These are phyloP conservation scores for Petaurus breviceps DNA, from an alignment of 2,113 vertebrate species.

Conservation along the genomic window DNA sequence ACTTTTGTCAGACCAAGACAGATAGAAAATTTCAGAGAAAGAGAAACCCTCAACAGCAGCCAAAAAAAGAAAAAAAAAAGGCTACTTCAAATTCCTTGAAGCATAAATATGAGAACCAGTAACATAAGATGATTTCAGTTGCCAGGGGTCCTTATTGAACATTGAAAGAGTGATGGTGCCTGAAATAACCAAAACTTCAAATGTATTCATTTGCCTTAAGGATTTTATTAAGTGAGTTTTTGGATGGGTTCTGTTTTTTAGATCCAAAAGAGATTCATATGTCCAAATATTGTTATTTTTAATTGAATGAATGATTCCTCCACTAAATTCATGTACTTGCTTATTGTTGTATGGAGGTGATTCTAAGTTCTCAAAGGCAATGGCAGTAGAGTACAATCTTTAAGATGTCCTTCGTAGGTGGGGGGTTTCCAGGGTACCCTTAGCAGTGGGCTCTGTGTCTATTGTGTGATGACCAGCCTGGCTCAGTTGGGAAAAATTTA, in stretches of 20 bases:
- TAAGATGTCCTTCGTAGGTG: background rate
- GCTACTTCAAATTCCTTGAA: slow-evolving; percentile 61
- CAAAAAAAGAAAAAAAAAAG: background rate
- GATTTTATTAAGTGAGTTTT: slow-evolving; percentile 66
- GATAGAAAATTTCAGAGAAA: slow-evolving; percentile 58
- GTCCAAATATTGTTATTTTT: slow-evolving; percentile 50
- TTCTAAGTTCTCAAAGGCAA: background rate
- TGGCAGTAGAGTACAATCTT: background rate
- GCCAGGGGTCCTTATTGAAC: slow-evolving; percentile 28
- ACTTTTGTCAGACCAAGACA: slow-evolving; percentile 45
- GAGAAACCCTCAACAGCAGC: background rate
- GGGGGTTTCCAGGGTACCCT: background rate
- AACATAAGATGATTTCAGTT: slow-evolving; percentile 44
- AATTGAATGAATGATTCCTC: background rate
- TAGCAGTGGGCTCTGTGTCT: background rate
- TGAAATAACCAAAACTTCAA: slow-evolving; percentile 57
- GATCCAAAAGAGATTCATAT: slow-evolving; percentile 56
- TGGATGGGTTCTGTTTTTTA: slow-evolving; percentile 66
- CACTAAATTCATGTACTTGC: background rate
- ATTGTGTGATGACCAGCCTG: background rate
- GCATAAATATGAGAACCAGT: slow-evolving; percentile 37
- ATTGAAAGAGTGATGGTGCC: slow-evolving; percentile 60
- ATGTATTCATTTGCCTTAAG: slow-evolving; percentile 59
- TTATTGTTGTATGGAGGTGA: background rate
- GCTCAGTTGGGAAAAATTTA: background rate